A percentile compares a stretch with the other conserved stretches of the same genome.
These are phyloP conservation scores for Leucania comma DNA, from an alignment of 2,888 invertebrate species.

Conservation along the genomic window DNA sequence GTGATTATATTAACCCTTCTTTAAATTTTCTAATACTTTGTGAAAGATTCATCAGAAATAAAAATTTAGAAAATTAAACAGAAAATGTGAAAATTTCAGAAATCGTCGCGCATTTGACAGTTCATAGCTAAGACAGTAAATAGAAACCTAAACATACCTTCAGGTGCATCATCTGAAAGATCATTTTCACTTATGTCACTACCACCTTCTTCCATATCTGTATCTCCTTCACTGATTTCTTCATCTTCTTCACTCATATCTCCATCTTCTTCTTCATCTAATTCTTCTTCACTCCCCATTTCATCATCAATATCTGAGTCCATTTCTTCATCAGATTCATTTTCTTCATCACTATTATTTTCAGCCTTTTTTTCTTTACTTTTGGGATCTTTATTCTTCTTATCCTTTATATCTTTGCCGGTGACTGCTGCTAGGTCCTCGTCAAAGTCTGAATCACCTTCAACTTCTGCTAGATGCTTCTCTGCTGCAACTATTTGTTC, in stretches of 20 bases:
- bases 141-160: slow-evolving; percentile 65
- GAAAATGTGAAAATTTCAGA: no score
- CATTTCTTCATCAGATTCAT: slow-evolving; percentile 59
- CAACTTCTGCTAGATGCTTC: slow-evolving; percentile 91
- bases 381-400: slow-evolving; percentile 61
- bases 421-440: slow-evolving; percentile 91
- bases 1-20: no score
- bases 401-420: slow-evolving; percentile 79
- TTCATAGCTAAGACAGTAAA: background rate
- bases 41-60: no score
- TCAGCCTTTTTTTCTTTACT: slow-evolving; percentile 46
- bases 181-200: slow-evolving; percentile 50
- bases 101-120: no score
- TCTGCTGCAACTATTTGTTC: slow-evolving; percentile 91
- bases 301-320: slow-evolving; percentile 60
- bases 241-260: slow-evolving; percentile 48
- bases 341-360: slow-evolving; percentile 53
- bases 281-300: slow-evolving; percentile 53
- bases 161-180: slow-evolving; percentile 67
- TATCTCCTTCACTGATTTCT: slow-evolving; percentile 55
- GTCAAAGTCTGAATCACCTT: slow-evolving; percentile 91
- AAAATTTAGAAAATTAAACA: no score
- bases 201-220: slow-evolving; percentile 51
- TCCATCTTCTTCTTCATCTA: slow-evolving; percentile 50
- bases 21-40: no score